Conservation (phyloP, 2,797 vertebrate genomes). For the Pelobates cultripes region DNA sequence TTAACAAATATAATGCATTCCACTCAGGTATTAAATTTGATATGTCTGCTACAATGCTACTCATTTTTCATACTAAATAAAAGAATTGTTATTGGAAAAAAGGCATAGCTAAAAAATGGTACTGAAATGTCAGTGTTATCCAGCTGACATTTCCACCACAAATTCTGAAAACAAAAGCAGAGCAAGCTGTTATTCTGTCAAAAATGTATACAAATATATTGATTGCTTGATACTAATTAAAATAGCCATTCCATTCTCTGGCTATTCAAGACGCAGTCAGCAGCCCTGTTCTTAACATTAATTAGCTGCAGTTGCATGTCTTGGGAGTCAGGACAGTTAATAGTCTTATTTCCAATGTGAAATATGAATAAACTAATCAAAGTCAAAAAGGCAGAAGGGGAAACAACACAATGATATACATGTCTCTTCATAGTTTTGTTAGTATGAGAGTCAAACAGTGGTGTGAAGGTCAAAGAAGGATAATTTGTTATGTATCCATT, state of each 20-base stretch:
- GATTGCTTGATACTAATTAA: slow-evolving; percentile 17
- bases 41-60: slow-evolving; percentile 15
- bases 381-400: background rate
- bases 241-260: slow-evolving; percentile 3
- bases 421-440: background rate
- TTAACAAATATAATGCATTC: slow-evolving; percentile 7
- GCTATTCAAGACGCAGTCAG: background rate
- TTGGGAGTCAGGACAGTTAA: background rate
- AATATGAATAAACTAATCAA: background rate
- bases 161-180: slow-evolving; percentile 24
- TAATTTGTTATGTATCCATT: too few species aligned
- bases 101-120: slow-evolving; percentile 18
- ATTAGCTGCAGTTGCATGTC: slow-evolving; percentile 7
- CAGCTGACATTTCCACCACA: slow-evolving; percentile 44
- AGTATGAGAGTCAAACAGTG: background rate
- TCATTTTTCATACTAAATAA: slow-evolving; percentile 35
- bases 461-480: background rate
- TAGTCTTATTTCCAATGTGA: background rate
- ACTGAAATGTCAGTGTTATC: slow-evolving; percentile 44
- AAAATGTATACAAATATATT: slow-evolving; percentile 29
- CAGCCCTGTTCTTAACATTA: background rate
- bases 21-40: slow-evolving; percentile 2
- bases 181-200: slow-evolving; percentile 30
- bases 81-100: slow-evolving; percentile 42
- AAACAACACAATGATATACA: background rate